phyloP scores from a whole-genome alignment of 2,888 invertebrate species.

The Ligdia adustata region DNA sequence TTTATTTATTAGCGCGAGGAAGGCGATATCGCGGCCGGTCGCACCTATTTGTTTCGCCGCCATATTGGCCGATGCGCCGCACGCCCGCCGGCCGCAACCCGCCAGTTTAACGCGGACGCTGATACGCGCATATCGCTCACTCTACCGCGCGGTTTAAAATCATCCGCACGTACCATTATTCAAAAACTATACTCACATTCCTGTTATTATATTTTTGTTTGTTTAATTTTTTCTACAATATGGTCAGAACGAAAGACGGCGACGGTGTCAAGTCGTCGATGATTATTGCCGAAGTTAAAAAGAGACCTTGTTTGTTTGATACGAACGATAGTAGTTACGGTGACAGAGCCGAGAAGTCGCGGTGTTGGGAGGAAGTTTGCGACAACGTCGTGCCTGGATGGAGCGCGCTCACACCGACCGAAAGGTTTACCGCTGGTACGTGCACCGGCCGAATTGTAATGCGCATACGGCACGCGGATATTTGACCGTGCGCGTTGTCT shows the following conservation, averaged over 20 bases:
- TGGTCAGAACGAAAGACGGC: conserved; percentile 71
- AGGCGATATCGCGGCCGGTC: conserved; percentile 69
- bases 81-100: conserved; percentile 51
- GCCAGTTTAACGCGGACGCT: conserved; percentile 78
- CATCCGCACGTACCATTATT: conserved; percentile 45
- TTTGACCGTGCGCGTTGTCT: conserved; percentile 22
- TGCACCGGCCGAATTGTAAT: conserved; percentile 55
- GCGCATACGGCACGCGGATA: conserved; percentile 38
- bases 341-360: conserved; percentile 72
- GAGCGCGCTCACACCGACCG: conserved; percentile 63
- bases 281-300: conserved; percentile 73
- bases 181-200: background rate
- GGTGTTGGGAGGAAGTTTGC: conserved; percentile 78
- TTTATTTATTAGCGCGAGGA: conserved; percentile 73
- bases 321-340: conserved; percentile 72
- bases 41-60: conserved; percentile 70
- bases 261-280: conserved; percentile 72
- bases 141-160: conserved; percentile 48
- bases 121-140: conserved; percentile 61
- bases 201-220: conserved; percentile 20
- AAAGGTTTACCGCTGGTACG: conserved; percentile 77
- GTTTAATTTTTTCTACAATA: conserved; percentile 38
- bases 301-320: conserved; percentile 71
- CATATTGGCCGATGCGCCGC: conserved; percentile 66
- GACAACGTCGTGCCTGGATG: conserved; percentile 74